Conservation (phyloP, 2,797 vertebrate genomes). For the Anguilla obscura region DNA sequence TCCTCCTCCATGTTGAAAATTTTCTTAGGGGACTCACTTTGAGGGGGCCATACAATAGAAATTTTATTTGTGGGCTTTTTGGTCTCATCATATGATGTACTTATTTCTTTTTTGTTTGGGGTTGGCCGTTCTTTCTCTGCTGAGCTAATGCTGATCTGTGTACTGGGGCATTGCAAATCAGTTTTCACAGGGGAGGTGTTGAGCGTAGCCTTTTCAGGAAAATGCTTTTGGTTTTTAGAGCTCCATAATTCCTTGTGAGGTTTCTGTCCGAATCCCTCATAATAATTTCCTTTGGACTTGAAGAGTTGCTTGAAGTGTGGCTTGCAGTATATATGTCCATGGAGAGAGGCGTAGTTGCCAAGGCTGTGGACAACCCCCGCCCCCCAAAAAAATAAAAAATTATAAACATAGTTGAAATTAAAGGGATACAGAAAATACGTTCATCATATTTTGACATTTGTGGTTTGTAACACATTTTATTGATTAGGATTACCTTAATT, state of each 20-base stretch:
- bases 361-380: slow-evolving; percentile 69
- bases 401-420: not conserved
- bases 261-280: slow-evolving; percentile 96
- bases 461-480: not conserved
- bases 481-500: slow-evolving; percentile 80
- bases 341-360: slow-evolving; percentile 97
- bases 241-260: slow-evolving; percentile 91
- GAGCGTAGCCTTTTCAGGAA: slow-evolving; percentile 56
- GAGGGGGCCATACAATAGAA: slow-evolving; percentile 89
- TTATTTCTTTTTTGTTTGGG: slow-evolving; percentile 43
- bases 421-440: slow-evolving; percentile 4
- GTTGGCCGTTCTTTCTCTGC: slow-evolving; percentile 45
- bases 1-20: slow-evolving; percentile 75
- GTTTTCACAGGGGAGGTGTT: slow-evolving; percentile 59
- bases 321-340: slow-evolving; percentile 97
- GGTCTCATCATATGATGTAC: slow-evolving; percentile 61
- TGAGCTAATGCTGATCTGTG: slow-evolving; percentile 41
- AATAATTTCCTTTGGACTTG: slow-evolving; percentile 98
- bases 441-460: not conserved
- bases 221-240: slow-evolving; percentile 68
- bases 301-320: slow-evolving; percentile 98
- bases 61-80: slow-evolving; percentile 82
- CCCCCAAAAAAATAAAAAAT: not conserved
- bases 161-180: slow-evolving; percentile 52
- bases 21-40: slow-evolving; percentile 76